Evolutionary conservation across 2,797 vertebrate species (phyloP).

Genomic region (Paratrypauchen microcephalus): DNA sequence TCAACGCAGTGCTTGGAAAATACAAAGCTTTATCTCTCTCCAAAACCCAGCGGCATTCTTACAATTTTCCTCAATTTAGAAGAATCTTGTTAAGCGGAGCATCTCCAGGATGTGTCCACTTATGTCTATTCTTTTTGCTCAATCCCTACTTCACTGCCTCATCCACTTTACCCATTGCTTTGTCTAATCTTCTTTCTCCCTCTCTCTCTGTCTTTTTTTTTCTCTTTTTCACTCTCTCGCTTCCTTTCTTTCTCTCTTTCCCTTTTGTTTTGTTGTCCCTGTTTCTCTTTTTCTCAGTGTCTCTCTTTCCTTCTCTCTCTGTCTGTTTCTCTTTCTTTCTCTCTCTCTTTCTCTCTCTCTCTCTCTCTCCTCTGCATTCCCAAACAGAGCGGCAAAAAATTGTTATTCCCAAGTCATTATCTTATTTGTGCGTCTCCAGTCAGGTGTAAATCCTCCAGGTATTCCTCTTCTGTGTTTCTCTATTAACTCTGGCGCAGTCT

Average conservation of each 20-base stretch:
- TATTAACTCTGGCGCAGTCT: constrained; percentile 70
- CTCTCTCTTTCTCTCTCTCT: not conserved
- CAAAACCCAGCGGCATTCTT: constrained; percentile 44
- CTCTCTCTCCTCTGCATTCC: constrained; percentile 46
- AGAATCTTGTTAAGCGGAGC: constrained; percentile 49
- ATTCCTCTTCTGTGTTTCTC: constrained; percentile 69
- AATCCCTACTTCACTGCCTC: constrained; percentile 37
- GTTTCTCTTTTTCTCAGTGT: no score
- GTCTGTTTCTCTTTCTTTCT: no score
- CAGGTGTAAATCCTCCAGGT: constrained; percentile 76
- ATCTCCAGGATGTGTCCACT: constrained; percentile 53
- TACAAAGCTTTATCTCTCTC: constrained; percentile 48
- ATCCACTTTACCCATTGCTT: constrained; percentile 47
- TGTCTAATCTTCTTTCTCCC: constrained; percentile 26
- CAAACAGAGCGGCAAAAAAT: constrained; percentile 56
- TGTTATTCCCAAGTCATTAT: constrained; percentile 77
- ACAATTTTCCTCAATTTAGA: constrained; percentile 60
- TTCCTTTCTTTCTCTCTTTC: no score
- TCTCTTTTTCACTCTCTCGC: no score
- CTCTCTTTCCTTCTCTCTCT: no score
- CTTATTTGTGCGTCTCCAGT: constrained; percentile 77
- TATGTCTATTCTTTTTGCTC: constrained; percentile 31
- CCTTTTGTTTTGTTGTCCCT: no score
- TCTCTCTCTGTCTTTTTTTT: not conserved
- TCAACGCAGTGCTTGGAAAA: constrained; percentile 44